Conservation (phyloP, 2,113 vertebrate species). For the Anguilla rostrata region DNA sequence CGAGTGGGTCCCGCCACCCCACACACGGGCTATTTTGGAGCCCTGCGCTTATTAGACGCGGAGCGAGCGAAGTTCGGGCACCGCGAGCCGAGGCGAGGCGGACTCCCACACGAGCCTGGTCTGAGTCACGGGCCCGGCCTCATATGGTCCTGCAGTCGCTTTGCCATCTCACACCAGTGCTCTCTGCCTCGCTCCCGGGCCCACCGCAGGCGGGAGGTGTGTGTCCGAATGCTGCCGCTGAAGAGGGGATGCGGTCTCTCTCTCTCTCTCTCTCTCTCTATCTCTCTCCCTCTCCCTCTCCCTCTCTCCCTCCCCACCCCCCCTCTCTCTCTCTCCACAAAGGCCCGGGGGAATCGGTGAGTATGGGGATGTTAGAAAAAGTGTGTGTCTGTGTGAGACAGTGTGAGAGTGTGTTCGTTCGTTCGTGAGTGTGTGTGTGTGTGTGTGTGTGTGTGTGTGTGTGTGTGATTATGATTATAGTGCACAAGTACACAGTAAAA, state of each 20-base stretch:
- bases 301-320: no score
- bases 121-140: constrained; percentile 68
- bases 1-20: constrained; percentile 29
- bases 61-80: constrained; percentile 55
- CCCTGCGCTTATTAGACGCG: constrained; percentile 28
- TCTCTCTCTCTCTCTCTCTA: no score
- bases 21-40: constrained; percentile 50
- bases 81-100: constrained; percentile 52
- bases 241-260: no score
- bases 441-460: constrained; percentile 28
- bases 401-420: constrained; percentile 28
- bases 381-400: constrained; percentile 46
- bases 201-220: no score
- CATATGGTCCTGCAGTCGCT: constrained; percentile 34
- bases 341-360: constrained; percentile 15
- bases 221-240: no score
- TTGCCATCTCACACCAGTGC: background rate
- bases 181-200: background rate
- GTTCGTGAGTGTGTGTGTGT: constrained; percentile 12
- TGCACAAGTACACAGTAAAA: no score
- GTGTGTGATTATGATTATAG: background rate
- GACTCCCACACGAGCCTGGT: constrained; percentile 70
- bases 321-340: background rate
- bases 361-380: background rate
- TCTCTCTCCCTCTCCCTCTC: no score